These are phyloP conservation scores for Aphidius ervi DNA, from an alignment of 1,140 invertebrate species.

Conservation along the genomic window DNA sequence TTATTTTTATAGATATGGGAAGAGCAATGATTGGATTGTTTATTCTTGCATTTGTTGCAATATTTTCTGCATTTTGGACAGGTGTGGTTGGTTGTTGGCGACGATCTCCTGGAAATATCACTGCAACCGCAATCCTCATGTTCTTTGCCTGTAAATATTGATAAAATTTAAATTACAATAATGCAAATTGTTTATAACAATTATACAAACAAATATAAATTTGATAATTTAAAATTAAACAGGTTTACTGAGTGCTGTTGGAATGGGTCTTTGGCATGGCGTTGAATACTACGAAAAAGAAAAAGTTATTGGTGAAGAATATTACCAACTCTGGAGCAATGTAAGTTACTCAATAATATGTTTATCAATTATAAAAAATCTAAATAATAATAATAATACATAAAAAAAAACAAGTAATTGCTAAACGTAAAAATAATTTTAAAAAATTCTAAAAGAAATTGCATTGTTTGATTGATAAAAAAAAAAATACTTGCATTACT, in stretches of 20 bases:
- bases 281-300: constrained; percentile 94
- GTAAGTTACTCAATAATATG: constrained; percentile 59
- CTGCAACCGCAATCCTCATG: constrained; percentile 88
- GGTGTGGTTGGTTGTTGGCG: constrained; percentile 90
- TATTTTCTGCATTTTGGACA: constrained; percentile 91
- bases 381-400: too few relatives aligned
- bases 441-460: too few relatives aligned
- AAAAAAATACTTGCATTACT: too few relatives aligned
- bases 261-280: constrained; percentile 92
- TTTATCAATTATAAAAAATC: neutral
- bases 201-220: constrained; percentile 10
- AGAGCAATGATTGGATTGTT: constrained; percentile 87
- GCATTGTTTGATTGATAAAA: too few relatives aligned
- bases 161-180: constrained; percentile 12
- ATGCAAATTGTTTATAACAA: constrained; percentile 9
- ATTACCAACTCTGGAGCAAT: constrained; percentile 86
- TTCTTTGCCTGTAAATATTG: constrained; percentile 77
- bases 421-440: too few relatives aligned
- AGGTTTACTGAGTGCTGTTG: constrained; percentile 85
- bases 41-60: constrained; percentile 82
- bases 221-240: constrained; percentile 16
- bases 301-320: constrained; percentile 84
- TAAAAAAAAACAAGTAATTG: too few relatives aligned
- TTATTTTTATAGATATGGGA: constrained; percentile 73
- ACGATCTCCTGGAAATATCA: constrained; percentile 86